phyloP scores from a whole-genome alignment of 1,140 invertebrate genomes.

The Caligus rogercresseyi region DNA sequence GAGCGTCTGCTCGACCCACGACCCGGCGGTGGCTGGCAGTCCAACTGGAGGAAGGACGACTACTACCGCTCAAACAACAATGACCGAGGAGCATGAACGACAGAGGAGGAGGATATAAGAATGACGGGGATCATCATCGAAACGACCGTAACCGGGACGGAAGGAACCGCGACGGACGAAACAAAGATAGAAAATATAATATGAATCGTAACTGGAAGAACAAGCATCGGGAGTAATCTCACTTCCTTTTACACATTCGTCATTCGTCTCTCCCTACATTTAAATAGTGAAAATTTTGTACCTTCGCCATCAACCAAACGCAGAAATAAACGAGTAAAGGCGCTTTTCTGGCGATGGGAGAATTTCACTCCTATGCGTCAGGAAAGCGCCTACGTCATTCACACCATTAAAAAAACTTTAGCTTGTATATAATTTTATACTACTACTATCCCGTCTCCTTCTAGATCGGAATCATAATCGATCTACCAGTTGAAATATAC shows the following conservation, averaged over 20 bases:
- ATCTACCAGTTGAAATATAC: too few relatives aligned
- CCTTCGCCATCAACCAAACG: not conserved
- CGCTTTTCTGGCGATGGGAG: not conserved
- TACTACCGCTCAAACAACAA: too few relatives aligned
- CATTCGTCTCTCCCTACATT: too few relatives aligned
- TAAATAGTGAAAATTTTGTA: not conserved
- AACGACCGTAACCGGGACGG: not conserved
- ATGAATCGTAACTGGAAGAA: not conserved
- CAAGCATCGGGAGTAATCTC: not conserved
- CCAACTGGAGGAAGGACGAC: not conserved
- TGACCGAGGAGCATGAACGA: constrained; percentile 2
- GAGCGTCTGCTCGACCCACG: constrained; percentile 66
- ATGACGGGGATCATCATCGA: not conserved
- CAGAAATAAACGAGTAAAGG: not conserved
- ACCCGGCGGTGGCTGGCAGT: constrained; percentile 22
- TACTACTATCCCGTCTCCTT: too few relatives aligned
- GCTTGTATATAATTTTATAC: too few relatives aligned
- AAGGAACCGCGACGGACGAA: not conserved
- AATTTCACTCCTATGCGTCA: not conserved
- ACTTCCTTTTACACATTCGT: too few relatives aligned
- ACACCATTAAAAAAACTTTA: too few relatives aligned
- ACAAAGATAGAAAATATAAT: not conserved
- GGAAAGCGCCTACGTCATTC: not conserved
- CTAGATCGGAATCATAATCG: too few relatives aligned
- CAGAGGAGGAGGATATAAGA: not conserved